Evolutionary conservation across 2,797 vertebrate genomes (phyloP).

Genomic region (Cetoscarus ocellatus): DNA sequence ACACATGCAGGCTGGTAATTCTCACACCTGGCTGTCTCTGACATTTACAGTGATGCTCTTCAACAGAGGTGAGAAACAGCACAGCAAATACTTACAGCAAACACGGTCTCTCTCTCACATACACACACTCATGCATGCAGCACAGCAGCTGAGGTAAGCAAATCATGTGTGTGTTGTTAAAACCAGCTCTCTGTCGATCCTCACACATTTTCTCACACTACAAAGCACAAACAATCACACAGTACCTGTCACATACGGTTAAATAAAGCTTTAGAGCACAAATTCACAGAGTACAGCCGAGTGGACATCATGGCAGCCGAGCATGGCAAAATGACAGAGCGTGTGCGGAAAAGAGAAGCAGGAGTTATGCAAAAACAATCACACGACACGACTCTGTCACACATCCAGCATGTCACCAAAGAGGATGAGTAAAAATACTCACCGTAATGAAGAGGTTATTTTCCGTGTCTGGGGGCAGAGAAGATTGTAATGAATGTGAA

Average conservation of each 20-base stretch:
- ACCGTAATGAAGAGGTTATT: too few relatives aligned
- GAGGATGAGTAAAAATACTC: not conserved
- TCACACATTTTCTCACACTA: conserved; percentile 5
- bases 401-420: conserved; percentile 7
- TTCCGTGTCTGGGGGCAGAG: too few relatives aligned
- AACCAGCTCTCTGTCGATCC: conserved; percentile 14
- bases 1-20: conserved; percentile 19
- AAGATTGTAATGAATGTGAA: too few relatives aligned
- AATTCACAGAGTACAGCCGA: not conserved
- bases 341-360: conserved; percentile 56
- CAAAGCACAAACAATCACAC: not conserved
- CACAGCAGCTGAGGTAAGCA: conserved; percentile 56
- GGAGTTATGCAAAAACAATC: conserved; percentile 67
- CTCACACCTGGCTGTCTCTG: conserved; percentile 38
- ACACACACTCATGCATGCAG: conserved; percentile 12
- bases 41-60: conserved; percentile 1
- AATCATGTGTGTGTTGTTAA: conserved; percentile 27
- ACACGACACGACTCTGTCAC: conserved; percentile 24
- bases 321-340: conserved; percentile 10
- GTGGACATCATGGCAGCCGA: conserved; percentile 22
- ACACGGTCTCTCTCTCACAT: conserved; percentile 23
- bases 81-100: conserved; percentile 5
- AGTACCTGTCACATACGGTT: conserved; percentile 39
- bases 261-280: not conserved
- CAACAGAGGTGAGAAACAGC: conserved; percentile 40